A percentile compares a stretch with the other conserved stretches of the same genome.
Conservation (phyloP, 2,888 invertebrate genomes). For the Coenonympha arcania region DNA sequence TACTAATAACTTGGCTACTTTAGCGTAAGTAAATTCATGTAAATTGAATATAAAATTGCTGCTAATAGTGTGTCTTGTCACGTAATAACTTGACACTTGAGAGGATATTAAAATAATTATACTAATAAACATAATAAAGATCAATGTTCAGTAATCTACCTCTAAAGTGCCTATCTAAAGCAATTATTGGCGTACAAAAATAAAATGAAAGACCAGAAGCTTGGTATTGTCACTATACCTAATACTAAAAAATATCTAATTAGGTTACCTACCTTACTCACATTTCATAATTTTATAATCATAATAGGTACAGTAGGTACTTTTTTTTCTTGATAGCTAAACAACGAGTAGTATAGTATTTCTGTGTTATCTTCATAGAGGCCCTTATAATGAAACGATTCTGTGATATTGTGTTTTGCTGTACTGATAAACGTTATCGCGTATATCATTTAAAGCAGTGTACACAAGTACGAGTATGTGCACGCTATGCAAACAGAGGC, state of each 20-base stretch:
- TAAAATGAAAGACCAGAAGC: too few relatives aligned
- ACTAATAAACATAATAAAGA: too few relatives aligned
- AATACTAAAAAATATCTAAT: too few relatives aligned
- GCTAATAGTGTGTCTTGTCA: conserved; percentile 1
- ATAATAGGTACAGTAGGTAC: too few relatives aligned
- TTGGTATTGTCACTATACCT: too few relatives aligned
- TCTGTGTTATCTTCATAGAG: neutral
- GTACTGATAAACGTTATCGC: conserved; percentile 30
- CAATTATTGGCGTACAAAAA: too few relatives aligned
- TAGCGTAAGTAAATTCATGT: conserved; percentile 17
- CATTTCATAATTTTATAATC: too few relatives aligned
- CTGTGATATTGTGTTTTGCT: conserved; percentile 10
- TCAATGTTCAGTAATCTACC: too few relatives aligned
- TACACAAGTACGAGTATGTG: conserved; percentile 17
- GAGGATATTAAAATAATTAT: neutral
- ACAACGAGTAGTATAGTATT: conserved; percentile 4
- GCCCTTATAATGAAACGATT: conserved; percentile 13
- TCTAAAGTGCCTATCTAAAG: too few relatives aligned
- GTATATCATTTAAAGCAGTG: conserved; percentile 30
- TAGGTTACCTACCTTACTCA: too few relatives aligned
- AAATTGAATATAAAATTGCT: conserved; percentile 18
- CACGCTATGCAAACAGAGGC: conserved; percentile 35
- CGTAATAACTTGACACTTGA: conserved; percentile 14
- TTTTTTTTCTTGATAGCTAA: neutral
- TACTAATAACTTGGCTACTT: conserved; percentile 31